Conservation (phyloP, 2,888 invertebrate species). For the Nemoura dubitans region DNA sequence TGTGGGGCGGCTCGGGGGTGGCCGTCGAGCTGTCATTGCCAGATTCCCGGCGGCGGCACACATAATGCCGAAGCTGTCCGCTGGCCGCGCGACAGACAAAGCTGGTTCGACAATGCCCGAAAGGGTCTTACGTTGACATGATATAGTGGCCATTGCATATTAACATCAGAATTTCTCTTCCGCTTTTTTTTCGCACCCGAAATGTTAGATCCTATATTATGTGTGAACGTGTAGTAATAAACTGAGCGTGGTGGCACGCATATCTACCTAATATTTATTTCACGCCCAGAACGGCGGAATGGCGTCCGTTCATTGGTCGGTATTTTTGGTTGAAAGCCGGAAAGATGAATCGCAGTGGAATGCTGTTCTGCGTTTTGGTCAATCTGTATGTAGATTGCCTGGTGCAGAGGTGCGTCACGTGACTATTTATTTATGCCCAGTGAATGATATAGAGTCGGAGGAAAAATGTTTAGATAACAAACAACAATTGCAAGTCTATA, state of each 20-base stretch:
- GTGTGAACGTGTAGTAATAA: background rate
- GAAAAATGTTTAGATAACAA: background rate
- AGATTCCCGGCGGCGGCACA: background rate
- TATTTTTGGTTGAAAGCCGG: background rate
- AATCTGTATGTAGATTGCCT: slow-evolving; percentile 4
- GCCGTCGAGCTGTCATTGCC: background rate
- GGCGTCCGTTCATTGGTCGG: background rate
- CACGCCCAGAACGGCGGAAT: background rate
- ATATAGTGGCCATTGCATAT: background rate
- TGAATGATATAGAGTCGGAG: background rate
- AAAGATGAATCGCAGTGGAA: background rate
- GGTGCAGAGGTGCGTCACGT: background rate
- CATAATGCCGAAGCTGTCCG: background rate
- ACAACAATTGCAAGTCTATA: too few relatives aligned
- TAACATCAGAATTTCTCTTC: background rate
- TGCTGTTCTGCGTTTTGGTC: background rate
- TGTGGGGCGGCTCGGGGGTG: background rate
- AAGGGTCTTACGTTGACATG: background rate
- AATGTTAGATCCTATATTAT: too few relatives aligned
- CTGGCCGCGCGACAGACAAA: background rate
- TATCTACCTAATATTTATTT: background rate
- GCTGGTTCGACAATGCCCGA: background rate
- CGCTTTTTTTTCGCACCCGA: background rate
- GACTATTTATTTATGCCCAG: background rate
- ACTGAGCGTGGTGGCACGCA: background rate